Evolutionary conservation across 2,888 invertebrate genomes (phyloP), one percentile per base, ranked within the genome.

Genomic region (Drepana falcataria): DNA sequence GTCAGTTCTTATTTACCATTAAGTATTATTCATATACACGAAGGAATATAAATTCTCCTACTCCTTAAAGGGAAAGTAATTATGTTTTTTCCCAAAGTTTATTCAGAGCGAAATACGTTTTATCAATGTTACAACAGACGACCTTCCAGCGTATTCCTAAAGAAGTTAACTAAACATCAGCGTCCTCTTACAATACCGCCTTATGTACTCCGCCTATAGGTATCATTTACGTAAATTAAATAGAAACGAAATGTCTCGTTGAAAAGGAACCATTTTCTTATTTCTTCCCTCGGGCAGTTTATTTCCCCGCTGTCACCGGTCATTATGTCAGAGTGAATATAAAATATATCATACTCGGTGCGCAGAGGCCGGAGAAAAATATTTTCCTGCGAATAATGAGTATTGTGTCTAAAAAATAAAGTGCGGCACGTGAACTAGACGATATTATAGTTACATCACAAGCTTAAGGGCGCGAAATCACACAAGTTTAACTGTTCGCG

Each of bases 281-380:
- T 78, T 77, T 71, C 73, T 68, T 71, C 71, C 76, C 74, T 66
- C 68, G 73, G 78, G 79, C 81, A 75, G 81, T 75, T 79, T 81
- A 75, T 80, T 77, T 79, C 69, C 73, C 68, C 68, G 73, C 77
- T 81, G 79, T 80, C 83, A 81, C 74, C 78, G 80, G 79, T 81
- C 81, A 81, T 83, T 81, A 81, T 79, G 78, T 77, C 79, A 76
- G 68, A 68, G 69, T 60, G 68, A 75, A 79, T 73, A 71, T 75
- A 71, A 75, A 75, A 73, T 75, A 63, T 59, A 62, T 56, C 49
- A 54, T 51, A 53, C 51, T 41, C 53, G 51, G 53, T n/a, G 49
- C 57, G 54, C 52, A 49, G n/a, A 53, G 48, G 54, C 54, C 35
- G 56, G 52, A 55, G 55, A 48, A 52, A 37, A 57, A 55, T 53